Evolutionary conservation across 2,888 invertebrate genomes (phyloP), one percentile per base, ranked within the genome.

Genomic region (Epicampocera succincta): DNA sequence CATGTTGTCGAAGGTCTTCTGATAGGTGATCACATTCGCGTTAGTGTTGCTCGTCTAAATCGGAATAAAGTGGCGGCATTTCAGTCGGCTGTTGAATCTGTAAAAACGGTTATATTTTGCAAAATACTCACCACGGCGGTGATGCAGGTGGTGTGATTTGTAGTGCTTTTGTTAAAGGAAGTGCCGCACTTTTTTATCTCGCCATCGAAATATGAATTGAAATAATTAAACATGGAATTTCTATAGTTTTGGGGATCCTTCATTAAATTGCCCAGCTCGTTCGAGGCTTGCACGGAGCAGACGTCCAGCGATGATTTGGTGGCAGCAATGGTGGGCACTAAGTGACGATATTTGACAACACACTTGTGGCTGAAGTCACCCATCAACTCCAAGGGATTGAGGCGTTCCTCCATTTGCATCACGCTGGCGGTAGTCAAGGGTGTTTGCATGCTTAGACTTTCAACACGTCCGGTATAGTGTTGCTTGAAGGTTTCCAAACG

Each of bases 281-380:
- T 17, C 0, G 5, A 66, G 9, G 84, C 84, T 1, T 56, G 38
- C 2, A n/a, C 42, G 2, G 74, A 33, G 40, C 85, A 85, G 15
- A n/a, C 72, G 2, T 50, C 58, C 5, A 83, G 48, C 1, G 69
- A 17, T 1, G 61, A 6, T 46, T 66, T 71, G 0, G 82, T 60
- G 1, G 48, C 15, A 1, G 71, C 48, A 1, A 61, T 46, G 11
- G 80, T 80, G 1, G 84, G 75, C n/a, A 85, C 17, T 25, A 66
- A 42, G 2, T 19, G 4, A 17, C 81, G 78, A 63, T 85, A 85
- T 52, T 84, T 80, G 1, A 66, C 76, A 0, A 85, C 82, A 42
- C 85, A 85, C 5, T 66, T 69, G 44, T 83, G 81, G 33, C 61
- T 74, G 12, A 81, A 56, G 38, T 75, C 73, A 21, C 75, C 65